A percentile compares a stretch with the other conserved stretches of the same genome.
phyloP scores from a whole-genome alignment of 1,140 invertebrate species.

The Tetramorium simillimum region DNA sequence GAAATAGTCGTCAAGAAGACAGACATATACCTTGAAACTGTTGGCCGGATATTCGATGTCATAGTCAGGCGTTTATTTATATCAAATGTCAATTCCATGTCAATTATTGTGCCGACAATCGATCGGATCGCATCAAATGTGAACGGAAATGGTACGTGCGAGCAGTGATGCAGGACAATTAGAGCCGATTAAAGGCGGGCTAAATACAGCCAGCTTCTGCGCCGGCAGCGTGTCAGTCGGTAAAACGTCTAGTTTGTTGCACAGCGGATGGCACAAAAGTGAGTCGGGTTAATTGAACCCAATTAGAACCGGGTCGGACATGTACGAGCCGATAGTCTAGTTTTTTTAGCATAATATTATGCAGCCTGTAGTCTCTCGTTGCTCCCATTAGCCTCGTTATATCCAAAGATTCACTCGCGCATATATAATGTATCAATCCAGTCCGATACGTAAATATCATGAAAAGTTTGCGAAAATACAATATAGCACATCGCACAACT shows the following conservation, averaged over 20 bases:
- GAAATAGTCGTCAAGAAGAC: neutral
- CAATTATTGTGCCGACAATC: neutral
- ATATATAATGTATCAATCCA: neutral
- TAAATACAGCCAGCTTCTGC: constrained; percentile 55
- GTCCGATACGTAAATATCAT: neutral
- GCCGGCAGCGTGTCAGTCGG: constrained; percentile 23
- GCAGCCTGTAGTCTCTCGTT: constrained; percentile 18
- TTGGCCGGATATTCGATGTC: neutral
- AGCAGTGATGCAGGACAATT: constrained; percentile 60
- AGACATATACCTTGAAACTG: neutral
- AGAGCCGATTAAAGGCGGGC: constrained; percentile 59
- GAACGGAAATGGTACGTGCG: constrained; percentile 48
- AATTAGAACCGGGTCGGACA: constrained; percentile 63
- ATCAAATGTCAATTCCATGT: constrained; percentile 33
- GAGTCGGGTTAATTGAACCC: constrained; percentile 68
- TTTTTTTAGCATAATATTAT: constrained; percentile 45
- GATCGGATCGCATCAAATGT: constrained; percentile 13
- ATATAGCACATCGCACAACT: neutral
- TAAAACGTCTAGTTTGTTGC: constrained; percentile 48
- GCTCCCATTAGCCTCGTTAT: constrained; percentile 4
- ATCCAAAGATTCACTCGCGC: neutral
- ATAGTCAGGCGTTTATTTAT: neutral
- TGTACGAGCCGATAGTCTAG: constrained; percentile 47
- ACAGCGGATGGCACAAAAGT: constrained; percentile 16
- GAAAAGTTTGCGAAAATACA: neutral